These are phyloP conservation scores for Sarcophaga carnaria DNA, from an alignment of 2,888 invertebrate species.

Conservation along the genomic window DNA sequence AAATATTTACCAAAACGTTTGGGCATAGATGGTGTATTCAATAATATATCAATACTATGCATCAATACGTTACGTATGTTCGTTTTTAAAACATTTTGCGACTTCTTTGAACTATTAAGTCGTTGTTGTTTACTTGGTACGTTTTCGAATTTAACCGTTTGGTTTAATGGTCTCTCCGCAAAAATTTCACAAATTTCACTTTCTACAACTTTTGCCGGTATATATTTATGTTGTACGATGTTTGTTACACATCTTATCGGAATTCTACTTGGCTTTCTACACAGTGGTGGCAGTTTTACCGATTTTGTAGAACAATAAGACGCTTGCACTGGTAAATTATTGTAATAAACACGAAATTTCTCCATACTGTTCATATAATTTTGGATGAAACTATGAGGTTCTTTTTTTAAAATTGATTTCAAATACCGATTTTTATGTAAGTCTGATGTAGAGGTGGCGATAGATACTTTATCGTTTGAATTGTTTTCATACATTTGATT, in stretches of 20 bases:
- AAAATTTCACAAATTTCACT: background rate
- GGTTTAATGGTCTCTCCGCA: background rate
- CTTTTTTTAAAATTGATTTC: slow-evolving; percentile 20
- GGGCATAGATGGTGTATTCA: slow-evolving; percentile 10
- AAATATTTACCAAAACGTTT: slow-evolving; percentile 23
- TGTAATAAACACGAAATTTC: background rate
- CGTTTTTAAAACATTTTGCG: slow-evolving; percentile 9
- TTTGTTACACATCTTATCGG: background rate
- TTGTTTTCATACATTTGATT: background rate
- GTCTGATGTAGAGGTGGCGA: background rate
- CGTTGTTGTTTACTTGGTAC: background rate
- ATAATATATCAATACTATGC: slow-evolving; percentile 39
- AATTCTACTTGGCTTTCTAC: background rate
- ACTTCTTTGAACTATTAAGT: background rate
- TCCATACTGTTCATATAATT: background rate
- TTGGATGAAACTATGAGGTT: background rate
- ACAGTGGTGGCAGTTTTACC: background rate
- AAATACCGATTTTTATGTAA: background rate
- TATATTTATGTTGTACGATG: background rate
- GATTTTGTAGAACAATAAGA: background rate
- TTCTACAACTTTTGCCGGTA: background rate
- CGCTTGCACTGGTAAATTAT: background rate
- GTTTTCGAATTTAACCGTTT: background rate
- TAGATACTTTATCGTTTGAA: background rate
- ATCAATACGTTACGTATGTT: slow-evolving; percentile 44